phyloP scores from a whole-genome alignment of 2,888 invertebrate genomes.

The Tortrix viridana region DNA sequence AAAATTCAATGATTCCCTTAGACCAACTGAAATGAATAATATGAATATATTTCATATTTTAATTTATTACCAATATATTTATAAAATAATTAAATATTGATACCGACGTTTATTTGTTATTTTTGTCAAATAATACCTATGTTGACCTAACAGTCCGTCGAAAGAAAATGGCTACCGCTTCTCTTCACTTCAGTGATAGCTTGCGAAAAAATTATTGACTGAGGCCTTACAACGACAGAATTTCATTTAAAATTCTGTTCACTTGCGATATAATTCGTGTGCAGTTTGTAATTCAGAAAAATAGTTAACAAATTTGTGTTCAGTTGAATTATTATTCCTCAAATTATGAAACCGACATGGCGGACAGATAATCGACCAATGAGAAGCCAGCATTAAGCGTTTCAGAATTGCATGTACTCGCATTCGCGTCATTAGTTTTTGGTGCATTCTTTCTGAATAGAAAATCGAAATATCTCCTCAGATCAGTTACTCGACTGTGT shows the following conservation, averaged over 20 bases:
- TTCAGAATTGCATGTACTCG: slow-evolving; percentile 87
- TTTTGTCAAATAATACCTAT: neutral
- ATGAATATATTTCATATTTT: neutral
- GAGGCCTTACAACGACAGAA: slow-evolving; percentile 39
- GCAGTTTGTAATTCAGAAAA: slow-evolving; percentile 11
- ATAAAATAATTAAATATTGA: neutral
- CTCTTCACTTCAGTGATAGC: slow-evolving; percentile 46
- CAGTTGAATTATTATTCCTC: slow-evolving; percentile 62
- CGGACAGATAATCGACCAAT: slow-evolving; percentile 88
- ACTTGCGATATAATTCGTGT: slow-evolving; percentile 20
- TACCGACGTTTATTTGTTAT: neutral
- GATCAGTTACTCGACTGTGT: slow-evolving; percentile 65
- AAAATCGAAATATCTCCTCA: slow-evolving; percentile 70
- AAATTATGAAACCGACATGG: slow-evolving; percentile 85
- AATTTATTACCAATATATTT: neutral
- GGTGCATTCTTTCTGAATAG: slow-evolving; percentile 83
- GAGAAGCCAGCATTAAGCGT: slow-evolving; percentile 86
- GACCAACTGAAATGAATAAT: neutral
- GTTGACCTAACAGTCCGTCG: slow-evolving; percentile 32
- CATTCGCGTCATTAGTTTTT: slow-evolving; percentile 89
- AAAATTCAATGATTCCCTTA: no score
- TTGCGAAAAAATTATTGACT: slow-evolving; percentile 42
- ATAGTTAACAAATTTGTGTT: slow-evolving; percentile 5
- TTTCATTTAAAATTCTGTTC: slow-evolving; percentile 12
- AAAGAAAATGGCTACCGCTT: slow-evolving; percentile 52